Evolutionary conservation across 1,140 invertebrate genomes (phyloP), one percentile per base, ranked within the genome.

Genomic region (Meteorus sp.): DNA sequence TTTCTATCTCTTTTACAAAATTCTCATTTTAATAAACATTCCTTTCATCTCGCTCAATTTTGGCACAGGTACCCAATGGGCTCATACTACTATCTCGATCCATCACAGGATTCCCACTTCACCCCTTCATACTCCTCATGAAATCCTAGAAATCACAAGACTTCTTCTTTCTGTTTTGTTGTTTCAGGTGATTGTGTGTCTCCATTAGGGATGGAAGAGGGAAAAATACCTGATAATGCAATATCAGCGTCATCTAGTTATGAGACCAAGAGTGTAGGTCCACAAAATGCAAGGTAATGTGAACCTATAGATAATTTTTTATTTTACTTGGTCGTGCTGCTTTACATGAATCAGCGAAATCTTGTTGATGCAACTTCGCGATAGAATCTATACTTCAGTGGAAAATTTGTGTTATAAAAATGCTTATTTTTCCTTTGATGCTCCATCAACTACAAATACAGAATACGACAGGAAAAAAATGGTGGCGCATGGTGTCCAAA

Each of bases 401-500:
- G n/a, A 9, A 33, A 39, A n/a, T 11, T 39, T 39, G 7, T 17
- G 11, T 17, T 20, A 44, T 20, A 7, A 17, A 19, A 44, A 7
- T 20, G 17, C 29, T 31, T 5, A 31, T 9, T 31, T 31, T 31
- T 31, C 29, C 29, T 35, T 8, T 53, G 15, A 19, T 25, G n/a
- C 6, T 27, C 39, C 23, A 31, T 33, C 8, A 1, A 25, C 59
- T 75, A 73, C 55, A 29, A 29, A 85, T 81, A 33, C 81, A 96
- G 94, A 75, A 86, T 96, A 63, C 84, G 91, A 1, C 87, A 88
- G 27, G 94, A 97, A 71, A 87, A 88, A 62, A 90, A 91, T 63
- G 93, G 93, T 1, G 95, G 95, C 1, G 94, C 95, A 0, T 97
- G 95, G 95, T 97, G 95, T 79, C 94, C 95, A 0, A 88, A 90